Evolutionary conservation across 2,113 vertebrate species (phyloP), one percentile per base, ranked within the genome.

Genomic region (Hippocampus barbouri): DNA sequence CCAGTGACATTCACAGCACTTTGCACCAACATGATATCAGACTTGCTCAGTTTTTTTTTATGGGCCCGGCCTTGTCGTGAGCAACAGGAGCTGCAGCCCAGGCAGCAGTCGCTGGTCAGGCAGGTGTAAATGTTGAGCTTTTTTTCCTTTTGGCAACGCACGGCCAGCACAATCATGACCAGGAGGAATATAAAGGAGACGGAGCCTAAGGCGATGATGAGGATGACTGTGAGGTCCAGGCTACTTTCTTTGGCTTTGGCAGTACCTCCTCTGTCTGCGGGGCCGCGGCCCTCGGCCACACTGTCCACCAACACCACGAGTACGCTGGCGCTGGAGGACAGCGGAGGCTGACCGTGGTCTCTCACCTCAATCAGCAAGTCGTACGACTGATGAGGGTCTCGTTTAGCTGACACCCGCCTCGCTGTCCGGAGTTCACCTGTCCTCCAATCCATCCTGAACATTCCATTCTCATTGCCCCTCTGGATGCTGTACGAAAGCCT

Each of bases 21-120:
- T 85, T 97, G 96, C 64, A 98, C 97, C 81, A 98, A 88, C 97
- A 98, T 98, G 86, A 98, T 98, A 89, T 98, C 97, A 6, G 96
- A 96, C 87, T 98, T 98, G 92, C 94, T 98, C 83, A 98, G 95
- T 84, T 98, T 98, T 85, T 98, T 98, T 90, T 97, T 96, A 76
- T 95, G 93, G n/a, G 94, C 94, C 21, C 96, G 88, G 67, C 91
- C 93, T 74, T 96, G 95, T n/a, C 95, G 91, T 23, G 94, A 93
- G 75, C 96, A 97, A 90, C 95, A 96, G 66, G 94, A 91, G 82
- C 93, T 93, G 88, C 96, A 95, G 81, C 94, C 85, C 40, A 94
- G 84, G 75, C 96, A 98, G 88, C 96, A 96, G 57, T 97, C 95
- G 73, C 94, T 93, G 79, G 93, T 92, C 87, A 96, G 86, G 77